A percentile compares a stretch with the other conserved stretches of the same genome.
Evolutionary conservation across 2,113 vertebrate species (phyloP).

Genomic region (Odobenus rosmarus): DNA sequence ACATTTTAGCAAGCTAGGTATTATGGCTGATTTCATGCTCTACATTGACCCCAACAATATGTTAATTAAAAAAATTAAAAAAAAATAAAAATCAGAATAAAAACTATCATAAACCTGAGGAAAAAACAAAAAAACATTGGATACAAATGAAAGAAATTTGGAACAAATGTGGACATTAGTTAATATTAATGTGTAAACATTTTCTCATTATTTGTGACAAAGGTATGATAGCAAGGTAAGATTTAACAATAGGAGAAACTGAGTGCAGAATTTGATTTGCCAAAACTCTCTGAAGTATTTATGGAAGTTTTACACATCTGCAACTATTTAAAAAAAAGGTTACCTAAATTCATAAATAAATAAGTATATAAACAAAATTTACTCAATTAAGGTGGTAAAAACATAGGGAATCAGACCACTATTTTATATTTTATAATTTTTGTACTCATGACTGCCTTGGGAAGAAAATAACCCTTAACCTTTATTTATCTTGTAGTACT

Average conservation of each 20-base stretch:
- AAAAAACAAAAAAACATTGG: not conserved
- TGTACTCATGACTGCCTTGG: not conserved
- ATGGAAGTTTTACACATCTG: not conserved
- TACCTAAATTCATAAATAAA: not conserved
- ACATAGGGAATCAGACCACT: not conserved
- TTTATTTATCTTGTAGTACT: not conserved
- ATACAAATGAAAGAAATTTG: not conserved
- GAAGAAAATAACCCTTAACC: not conserved
- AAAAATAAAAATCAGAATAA: too few relatives aligned
- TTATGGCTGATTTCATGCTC: too few relatives aligned
- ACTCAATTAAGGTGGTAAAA: not conserved
- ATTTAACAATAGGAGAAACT: not conserved
- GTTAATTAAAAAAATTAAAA: too few relatives aligned
- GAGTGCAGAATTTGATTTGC: not conserved
- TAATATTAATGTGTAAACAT: not conserved
- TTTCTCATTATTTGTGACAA: not conserved
- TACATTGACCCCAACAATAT: too few relatives aligned
- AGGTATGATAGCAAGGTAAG: not conserved
- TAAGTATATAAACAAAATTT: not conserved
- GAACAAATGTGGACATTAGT: not conserved
- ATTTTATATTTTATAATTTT: not conserved
- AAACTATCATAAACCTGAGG: too few relatives aligned
- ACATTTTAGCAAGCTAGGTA: too few relatives aligned
- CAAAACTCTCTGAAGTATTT: not conserved
- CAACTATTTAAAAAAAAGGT: not conserved